Evolutionary conservation across 2,113 vertebrate genomes (phyloP).

Genomic region (Macaca mulatta): DNA sequence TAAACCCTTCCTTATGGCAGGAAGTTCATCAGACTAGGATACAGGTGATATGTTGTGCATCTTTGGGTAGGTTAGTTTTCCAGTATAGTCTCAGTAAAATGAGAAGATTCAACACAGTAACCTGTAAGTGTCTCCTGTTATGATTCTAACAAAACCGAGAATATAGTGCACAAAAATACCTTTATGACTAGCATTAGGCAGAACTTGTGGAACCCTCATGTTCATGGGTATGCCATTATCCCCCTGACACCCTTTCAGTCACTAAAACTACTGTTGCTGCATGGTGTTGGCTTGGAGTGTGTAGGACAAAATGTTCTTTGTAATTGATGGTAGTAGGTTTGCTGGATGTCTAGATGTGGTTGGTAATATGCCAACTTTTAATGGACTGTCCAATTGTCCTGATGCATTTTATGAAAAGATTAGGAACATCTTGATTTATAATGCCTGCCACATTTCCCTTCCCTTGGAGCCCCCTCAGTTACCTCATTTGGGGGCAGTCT

Average conservation of each 20-base stretch:
- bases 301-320: conserved; percentile 60
- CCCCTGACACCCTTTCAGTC: not conserved
- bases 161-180: not conserved
- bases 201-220: not conserved
- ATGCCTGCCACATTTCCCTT: conserved; percentile 37
- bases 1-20: not conserved
- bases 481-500: conserved; percentile 26
- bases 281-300: not conserved
- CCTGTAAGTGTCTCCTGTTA: not conserved
- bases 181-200: not conserved
- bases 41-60: not conserved
- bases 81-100: not conserved
- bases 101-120: not conserved
- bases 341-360: conserved; percentile 38
- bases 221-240: not conserved
- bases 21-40: not conserved
- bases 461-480: not conserved
- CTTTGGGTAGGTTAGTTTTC: not conserved
- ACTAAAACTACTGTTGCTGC: not conserved
- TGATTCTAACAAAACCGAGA: not conserved
- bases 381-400: conserved; percentile 70
- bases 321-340: conserved; percentile 44
- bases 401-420: conserved; percentile 74
- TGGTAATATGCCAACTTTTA: conserved; percentile 70
- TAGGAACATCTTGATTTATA: conserved; percentile 59